Base-by-base conservation (phyloP, 2,113 vertebrate species). In the Sitta europaea region DNA sequence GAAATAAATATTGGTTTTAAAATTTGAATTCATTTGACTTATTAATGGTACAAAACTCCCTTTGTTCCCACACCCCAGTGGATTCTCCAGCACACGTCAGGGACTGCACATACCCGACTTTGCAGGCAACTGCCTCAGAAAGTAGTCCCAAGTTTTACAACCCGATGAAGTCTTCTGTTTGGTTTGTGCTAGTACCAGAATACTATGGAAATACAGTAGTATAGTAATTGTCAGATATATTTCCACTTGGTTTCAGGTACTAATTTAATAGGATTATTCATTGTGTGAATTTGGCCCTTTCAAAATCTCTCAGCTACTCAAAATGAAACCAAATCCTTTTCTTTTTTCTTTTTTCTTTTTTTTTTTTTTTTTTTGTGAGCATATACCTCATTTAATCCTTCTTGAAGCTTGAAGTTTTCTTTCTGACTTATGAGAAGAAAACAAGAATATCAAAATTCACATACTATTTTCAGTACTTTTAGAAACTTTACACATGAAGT, bases 51-150 rank as follows among this genome's bases (percentile, higher is more conserved):
- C 6, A 74, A 75, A 54, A 16, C 3, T 5, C 6, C 3, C 8
- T 73, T 54, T 74, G 19, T 36, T 87, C 9, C 18, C 12, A 12
- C 11, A 76, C 3, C 4, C 6, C 6, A 58, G 3, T 10, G 8
- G 12, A 43, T 38, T 57, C 6, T 27, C 58, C 42, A 57, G 10
- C 8, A 11, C 13, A 73, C 0, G 2, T 1, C 11, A 48, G 8
- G 5, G 10, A 2, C 1, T 18, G 9, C 5, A 1, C 24, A 33
- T 33, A 40, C 58, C 6, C 11, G 5, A 12, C 5, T 45, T 40
- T 29, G 23, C 6, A 36, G 33, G 38, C 7, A 74, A 28, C 2
- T 36, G 7, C 3, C n/a, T 45, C 13, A 51, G 14, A 66, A 4
- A n/a, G 17, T 5, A 42, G 25, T n/a, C 25, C 23, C n/a, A 29